Evolutionary conservation across 2,888 invertebrate genomes (phyloP), one percentile per base, ranked within the genome.

Genomic region (Noctua janthina): DNA sequence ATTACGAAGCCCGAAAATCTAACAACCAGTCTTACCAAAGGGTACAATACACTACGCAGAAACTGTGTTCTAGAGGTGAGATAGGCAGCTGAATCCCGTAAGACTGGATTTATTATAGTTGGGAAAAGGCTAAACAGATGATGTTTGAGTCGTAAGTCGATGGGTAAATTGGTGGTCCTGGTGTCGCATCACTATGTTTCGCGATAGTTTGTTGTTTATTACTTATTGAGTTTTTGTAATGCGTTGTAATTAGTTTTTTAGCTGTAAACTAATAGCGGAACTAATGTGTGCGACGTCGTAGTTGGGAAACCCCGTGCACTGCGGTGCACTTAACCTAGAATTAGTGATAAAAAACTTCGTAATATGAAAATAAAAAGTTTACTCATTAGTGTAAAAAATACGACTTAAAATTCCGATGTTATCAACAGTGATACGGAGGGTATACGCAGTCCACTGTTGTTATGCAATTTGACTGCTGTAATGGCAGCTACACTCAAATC

Each of bases 221-320:
- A 3, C 56, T 46, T 23, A 43, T 70, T 66, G 8, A 46, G 70
- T 74, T 85, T 70, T 76, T 76, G n/a, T 51, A n/a, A 35, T 67
- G 11, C 49, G 29, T 29, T 43, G 70, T 85, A 49, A 70, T 85
- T 66, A 6, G 35, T 23, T 56, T 81, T 83, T 56, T 70, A 20
- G 15, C 15, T 43, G 15, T 56, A 17, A 0, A 17, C 11, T 71
- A 13, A 51, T 76, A 35, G 72, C 54, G 73, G 59, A 76, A 81
- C 15, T 62, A 59, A 66, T 62, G n/a, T 49, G 8, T 54, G 15
- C 23, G 39, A 39, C 13, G 20, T 54, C 3, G 46, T 54, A 51
- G 20, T 62, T 62, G 75, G 59, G 49, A 85, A 81, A 66, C 69
- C 74, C 64, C 70, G 82, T 70, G 39, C 39, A 39, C 20, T 5